Evolutionary conservation across 1,140 invertebrate species (phyloP), one percentile per base, ranked within the genome.

Genomic region (Listronotus bonariensis): DNA sequence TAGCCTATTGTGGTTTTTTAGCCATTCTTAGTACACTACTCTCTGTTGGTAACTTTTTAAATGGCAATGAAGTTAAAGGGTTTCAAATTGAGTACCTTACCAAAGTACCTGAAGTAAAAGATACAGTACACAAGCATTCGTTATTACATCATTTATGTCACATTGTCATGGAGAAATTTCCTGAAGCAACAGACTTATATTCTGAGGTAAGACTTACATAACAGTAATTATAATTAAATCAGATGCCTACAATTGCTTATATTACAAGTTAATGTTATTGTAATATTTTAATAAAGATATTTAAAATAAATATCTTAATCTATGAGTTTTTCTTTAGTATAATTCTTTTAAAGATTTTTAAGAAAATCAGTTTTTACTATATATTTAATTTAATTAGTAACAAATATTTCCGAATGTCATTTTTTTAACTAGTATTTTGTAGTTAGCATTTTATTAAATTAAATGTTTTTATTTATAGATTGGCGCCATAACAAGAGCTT

Each of bases 21-120:
- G 64, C 64, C 15, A 97, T 99, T 76, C 84, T 99, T 34, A 91
- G 94, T 52, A 95, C 95, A 17, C 83, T 99, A 42, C 83, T 98
- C 38, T 93, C 93, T 38, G 92, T 99, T 69, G 97, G 97, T 64
- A 98, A 97, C 80, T 98, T 98, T 79, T 86, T 99, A 31, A 99
- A 99, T 81, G 95, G 96, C 60, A 88, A 88, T 70, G 91, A 95
- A 76, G 92, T 93, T 11, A 96, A 96, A 84, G 98, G 96, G 26
- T 99, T 99, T 81, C 94, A 97, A 79, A 88, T 99, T 69, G 97
- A 99, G 74, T 99, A 99, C 80, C 82, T 99, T 69, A 86, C 94
- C 45, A 98, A 98, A 86, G 94, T 98, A 70, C 95, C 97, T 70
- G 98, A 99, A 86, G 96, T 99, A 1, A 99, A 99, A 83, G 97